phyloP scores from a whole-genome alignment of 2,113 vertebrate species.

The Engystomops pustulosus region DNA sequence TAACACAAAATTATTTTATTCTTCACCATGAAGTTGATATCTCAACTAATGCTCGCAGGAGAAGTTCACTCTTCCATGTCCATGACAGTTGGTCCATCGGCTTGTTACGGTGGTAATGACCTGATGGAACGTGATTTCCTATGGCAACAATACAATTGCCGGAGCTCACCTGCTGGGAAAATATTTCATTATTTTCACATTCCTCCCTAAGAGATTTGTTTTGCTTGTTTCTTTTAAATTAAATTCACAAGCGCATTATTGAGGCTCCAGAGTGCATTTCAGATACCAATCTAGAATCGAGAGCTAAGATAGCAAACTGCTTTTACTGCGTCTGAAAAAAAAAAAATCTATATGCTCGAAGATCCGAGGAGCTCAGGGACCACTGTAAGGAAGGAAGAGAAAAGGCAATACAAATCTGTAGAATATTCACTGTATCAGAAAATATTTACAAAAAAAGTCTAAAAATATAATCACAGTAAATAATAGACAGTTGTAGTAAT shows the following conservation, averaged over 20 bases:
- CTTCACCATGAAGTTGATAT: conserved; percentile 80
- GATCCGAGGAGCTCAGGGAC: conserved; percentile 32
- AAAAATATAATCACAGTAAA: no score
- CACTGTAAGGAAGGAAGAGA: background rate
- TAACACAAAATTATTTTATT: conserved; percentile 60
- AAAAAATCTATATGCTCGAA: conserved; percentile 47
- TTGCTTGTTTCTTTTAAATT: conserved; percentile 83
- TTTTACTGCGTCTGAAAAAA: conserved; percentile 46
- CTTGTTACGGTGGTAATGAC: conserved; percentile 87
- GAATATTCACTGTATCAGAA: conserved; percentile 7
- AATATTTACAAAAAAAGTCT: background rate
- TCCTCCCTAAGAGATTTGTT: conserved; percentile 80
- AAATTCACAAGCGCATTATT: conserved; percentile 78
- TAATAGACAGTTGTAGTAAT: no score
- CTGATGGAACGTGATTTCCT: conserved; percentile 77
- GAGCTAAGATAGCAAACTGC: conserved; percentile 45
- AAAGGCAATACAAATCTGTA: conserved; percentile 6
- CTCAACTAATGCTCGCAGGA: conserved; percentile 84
- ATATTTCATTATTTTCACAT: conserved; percentile 86
- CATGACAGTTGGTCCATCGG: conserved; percentile 83
- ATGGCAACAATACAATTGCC: conserved; percentile 80
- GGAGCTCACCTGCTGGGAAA: conserved; percentile 83
- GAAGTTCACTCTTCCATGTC: conserved; percentile 84
- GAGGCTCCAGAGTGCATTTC: conserved; percentile 77
- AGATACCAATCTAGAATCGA: conserved; percentile 51